A percentile compares a stretch with the other conserved stretches of the same genome.
These are phyloP conservation scores for Mesaphorura yosii DNA, from an alignment of 1,140 invertebrate genomes.

Conservation along the genomic window DNA sequence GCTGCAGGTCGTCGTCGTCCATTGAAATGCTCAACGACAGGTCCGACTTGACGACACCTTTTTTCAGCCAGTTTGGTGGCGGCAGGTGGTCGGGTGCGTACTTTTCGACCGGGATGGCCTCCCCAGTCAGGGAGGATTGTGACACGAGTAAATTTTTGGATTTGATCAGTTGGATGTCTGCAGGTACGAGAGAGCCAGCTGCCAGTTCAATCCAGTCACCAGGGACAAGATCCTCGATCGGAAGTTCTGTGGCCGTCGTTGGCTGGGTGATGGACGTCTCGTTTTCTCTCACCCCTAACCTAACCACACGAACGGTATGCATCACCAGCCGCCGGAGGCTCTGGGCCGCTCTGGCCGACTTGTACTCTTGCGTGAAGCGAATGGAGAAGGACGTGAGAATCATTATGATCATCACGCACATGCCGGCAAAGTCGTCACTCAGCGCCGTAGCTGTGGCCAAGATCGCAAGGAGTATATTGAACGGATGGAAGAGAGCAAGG, in stretches of 20 bases:
- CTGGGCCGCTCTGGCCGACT: conserved; percentile 1
- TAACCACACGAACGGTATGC: background rate
- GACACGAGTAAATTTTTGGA: conserved; percentile 10
- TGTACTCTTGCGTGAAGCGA: conserved; percentile 2
- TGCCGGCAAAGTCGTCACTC: background rate
- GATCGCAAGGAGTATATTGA: background rate
- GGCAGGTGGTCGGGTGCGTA: background rate
- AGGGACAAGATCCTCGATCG: background rate
- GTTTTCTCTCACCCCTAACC: too few relatives aligned
- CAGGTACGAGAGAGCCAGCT: conserved; percentile 9
- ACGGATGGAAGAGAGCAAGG: background rate
- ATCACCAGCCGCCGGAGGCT: background rate
- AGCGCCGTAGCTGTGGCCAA: background rate
- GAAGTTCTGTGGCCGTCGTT: background rate
- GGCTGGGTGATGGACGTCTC: background rate
- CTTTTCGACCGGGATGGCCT: conserved; percentile 14
- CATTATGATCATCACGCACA: background rate
- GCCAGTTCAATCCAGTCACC: background rate
- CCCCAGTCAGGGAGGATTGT: conserved; percentile 12
- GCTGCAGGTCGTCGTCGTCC: background rate
- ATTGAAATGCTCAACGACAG: background rate
- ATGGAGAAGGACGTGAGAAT: background rate
- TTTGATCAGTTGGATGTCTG: background rate
- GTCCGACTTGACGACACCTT: too few relatives aligned
- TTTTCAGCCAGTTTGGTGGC: too few relatives aligned